A percentile compares a stretch with the other conserved stretches of the same genome.
Evolutionary conservation across 2,113 vertebrate genomes (phyloP).

Genomic region (Oreochromis aureus): DNA sequence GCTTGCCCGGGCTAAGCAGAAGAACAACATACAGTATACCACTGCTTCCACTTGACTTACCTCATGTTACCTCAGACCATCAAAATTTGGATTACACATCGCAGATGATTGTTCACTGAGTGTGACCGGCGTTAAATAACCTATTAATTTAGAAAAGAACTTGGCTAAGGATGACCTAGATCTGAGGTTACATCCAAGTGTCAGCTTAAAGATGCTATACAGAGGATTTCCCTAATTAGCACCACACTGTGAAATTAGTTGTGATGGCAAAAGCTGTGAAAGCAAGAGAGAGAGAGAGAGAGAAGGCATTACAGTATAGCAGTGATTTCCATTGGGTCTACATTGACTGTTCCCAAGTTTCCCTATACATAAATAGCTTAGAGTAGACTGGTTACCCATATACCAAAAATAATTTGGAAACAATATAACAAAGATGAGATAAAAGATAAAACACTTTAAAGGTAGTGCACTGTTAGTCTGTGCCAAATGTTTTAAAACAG

Average conservation of each 20-base stretch:
- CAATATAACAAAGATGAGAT: conserved; percentile 19
- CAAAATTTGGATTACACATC: background rate
- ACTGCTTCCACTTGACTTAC: background rate
- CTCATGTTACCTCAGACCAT: background rate
- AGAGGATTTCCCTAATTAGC: conserved; percentile 53
- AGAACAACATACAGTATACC: background rate
- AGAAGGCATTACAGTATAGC: conserved; percentile 2
- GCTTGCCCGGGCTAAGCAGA: background rate
- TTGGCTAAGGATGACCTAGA: conserved; percentile 34
- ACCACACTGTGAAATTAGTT: conserved; percentile 50
- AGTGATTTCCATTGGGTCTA: conserved; percentile 43
- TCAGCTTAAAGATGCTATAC: conserved; percentile 42
- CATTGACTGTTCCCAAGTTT: conserved; percentile 43
- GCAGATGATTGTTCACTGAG: background rate
- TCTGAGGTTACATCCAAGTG: conserved; percentile 27
- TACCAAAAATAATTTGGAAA: conserved; percentile 15
- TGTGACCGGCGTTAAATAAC: conserved; percentile 12
- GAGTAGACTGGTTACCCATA: conserved; percentile 25
- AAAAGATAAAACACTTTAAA: background rate
- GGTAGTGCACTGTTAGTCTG: background rate
- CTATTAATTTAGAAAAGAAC: conserved; percentile 27
- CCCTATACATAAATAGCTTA: background rate
- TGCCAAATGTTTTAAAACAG: background rate
- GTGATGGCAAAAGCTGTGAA: background rate
- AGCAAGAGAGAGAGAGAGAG: background rate